Conservation (phyloP, 2,113 vertebrate species). For the Typhlomys cinereus region DNA sequence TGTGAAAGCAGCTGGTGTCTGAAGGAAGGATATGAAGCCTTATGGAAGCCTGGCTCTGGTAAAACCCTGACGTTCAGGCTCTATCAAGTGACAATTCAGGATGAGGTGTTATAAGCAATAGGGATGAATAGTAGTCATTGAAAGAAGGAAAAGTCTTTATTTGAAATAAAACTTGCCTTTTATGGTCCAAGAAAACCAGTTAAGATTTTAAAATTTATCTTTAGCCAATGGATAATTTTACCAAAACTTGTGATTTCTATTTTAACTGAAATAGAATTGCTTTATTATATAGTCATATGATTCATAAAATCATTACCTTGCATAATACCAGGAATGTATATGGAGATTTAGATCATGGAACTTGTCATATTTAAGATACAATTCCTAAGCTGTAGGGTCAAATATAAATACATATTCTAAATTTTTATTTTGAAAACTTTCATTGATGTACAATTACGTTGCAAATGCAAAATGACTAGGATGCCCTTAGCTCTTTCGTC, state of each 20-base stretch:
- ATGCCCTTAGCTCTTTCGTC: not conserved
- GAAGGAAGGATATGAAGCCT: not conserved
- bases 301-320: not conserved
- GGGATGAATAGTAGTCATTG: not conserved
- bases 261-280: slow-evolving; percentile 57
- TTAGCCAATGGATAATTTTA: not conserved
- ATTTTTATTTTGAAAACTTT: not conserved
- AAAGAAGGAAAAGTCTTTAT: not conserved
- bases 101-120: not conserved
- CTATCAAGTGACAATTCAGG: not conserved
- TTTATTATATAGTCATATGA: slow-evolving; percentile 62
- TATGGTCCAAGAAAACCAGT: not conserved
- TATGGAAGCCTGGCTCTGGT: slow-evolving; percentile 3
- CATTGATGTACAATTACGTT: not conserved
- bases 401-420: not conserved
- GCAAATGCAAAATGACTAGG: not conserved
- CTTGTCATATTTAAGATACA: not conserved
- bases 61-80: not conserved
- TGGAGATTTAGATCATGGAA: not conserved
- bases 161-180: not conserved
- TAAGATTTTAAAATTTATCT: not conserved
- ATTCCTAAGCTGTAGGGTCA: not conserved
- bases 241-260: not conserved
- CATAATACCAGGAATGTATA: not conserved
- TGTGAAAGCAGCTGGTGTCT: not conserved